Conservation (phyloP, 2,888 invertebrate species). For the Chrysomela aeneicollis region DNA sequence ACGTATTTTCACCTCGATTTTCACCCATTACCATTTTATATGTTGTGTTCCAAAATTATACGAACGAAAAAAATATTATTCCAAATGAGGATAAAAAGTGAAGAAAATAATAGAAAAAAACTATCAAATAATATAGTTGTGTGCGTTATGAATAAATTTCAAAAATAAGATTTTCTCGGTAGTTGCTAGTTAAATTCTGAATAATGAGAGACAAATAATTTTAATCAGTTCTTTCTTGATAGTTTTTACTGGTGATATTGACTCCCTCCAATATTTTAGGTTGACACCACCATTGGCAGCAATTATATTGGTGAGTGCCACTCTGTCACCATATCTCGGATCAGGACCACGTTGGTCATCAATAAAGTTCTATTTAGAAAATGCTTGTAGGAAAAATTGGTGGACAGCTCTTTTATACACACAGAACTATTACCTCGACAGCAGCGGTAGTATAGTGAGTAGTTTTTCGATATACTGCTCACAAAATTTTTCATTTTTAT, state of each 20-base stretch:
- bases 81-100: too few species aligned
- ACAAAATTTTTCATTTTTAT: too few species aligned
- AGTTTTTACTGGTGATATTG: background rate
- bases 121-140: too few species aligned
- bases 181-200: too few species aligned
- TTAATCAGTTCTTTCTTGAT: background rate
- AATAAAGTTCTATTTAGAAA: background rate
- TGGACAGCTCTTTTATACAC: slow-evolving; percentile 64
- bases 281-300: slow-evolving; percentile 47
- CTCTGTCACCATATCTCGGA: slow-evolving; percentile 42
- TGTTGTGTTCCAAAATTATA: too few species aligned
- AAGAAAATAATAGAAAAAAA: too few species aligned
- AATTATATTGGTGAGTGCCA: slow-evolving; percentile 53
- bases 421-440: slow-evolving; percentile 61
- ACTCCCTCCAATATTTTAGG: slow-evolving; percentile 24
- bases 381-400: slow-evolving; percentile 62
- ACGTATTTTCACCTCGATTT: background rate
- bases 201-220: background rate
- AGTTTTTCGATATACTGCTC: too few species aligned
- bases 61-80: too few species aligned
- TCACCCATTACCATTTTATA: background rate
- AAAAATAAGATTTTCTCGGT: too few species aligned
- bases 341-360: slow-evolving; percentile 34
- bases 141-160: too few species aligned
- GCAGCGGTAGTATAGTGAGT: slow-evolving; percentile 31